A percentile compares a stretch with the other conserved stretches of the same genome.
These are phyloP conservation scores for Conchocele bisecta DNA, from an alignment of 2,888 invertebrate species.

Conservation along the genomic window DNA sequence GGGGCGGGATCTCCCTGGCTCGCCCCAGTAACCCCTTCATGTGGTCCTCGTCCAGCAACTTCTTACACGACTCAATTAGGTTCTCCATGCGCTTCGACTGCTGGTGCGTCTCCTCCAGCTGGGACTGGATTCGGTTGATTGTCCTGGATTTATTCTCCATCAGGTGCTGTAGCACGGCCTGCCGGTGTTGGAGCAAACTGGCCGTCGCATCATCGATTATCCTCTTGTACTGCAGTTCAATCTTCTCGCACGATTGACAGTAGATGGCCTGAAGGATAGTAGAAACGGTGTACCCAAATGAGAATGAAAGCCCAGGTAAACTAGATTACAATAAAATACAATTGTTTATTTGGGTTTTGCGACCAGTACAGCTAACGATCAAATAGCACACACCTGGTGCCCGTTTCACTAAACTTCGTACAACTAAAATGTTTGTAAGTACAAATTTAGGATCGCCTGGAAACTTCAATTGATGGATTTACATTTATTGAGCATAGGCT, in stretches of 20 bases:
- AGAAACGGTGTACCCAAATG: neutral
- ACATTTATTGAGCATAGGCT: too few species aligned
- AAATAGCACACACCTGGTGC: too few species aligned
- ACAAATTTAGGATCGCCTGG: too few species aligned
- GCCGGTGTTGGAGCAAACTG: constrained; percentile 67
- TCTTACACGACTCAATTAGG: constrained; percentile 64
- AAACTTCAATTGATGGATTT: too few species aligned
- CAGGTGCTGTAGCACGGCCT: constrained; percentile 50
- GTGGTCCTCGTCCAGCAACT: constrained; percentile 65
- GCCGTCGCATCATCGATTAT: constrained; percentile 70
- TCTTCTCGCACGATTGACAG: constrained; percentile 64
- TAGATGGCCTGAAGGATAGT: constrained; percentile 62
- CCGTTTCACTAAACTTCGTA: too few species aligned
- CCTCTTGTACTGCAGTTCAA: constrained; percentile 71
- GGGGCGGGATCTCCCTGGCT: constrained; percentile 62
- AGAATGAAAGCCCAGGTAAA: too few species aligned
- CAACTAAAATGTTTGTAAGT: too few species aligned
- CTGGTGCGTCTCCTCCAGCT: constrained; percentile 61
- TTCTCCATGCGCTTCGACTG: constrained; percentile 63
- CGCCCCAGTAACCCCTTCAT: constrained; percentile 62
- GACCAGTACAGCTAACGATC: too few species aligned
- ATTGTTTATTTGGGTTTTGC: too few species aligned
- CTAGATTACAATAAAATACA: too few species aligned
- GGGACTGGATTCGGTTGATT: constrained; percentile 50
- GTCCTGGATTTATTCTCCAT: constrained; percentile 53